Evolutionary conservation across 2,888 invertebrate genomes (phyloP), one percentile per base, ranked within the genome.

Genomic region (Operophtera brumata): DNA sequence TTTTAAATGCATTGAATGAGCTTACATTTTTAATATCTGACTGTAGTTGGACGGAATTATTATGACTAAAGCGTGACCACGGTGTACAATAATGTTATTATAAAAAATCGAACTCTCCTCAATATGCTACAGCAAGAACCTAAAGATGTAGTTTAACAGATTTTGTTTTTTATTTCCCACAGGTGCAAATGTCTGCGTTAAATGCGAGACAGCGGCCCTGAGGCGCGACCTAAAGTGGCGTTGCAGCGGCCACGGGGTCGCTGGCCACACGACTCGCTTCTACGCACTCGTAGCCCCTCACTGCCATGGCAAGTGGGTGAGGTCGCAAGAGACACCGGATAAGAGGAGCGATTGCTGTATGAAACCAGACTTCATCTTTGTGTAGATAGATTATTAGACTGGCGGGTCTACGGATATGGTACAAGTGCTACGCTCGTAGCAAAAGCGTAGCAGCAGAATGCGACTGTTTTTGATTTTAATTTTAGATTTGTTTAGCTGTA

Each of bases 271-370:
- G 59, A 96, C 96, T 9, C 91, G 96, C 53, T 97, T 95, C 94
- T 94, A 94, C 68, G 96, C 96, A 32, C 91, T 97, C 30, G 94
- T 95, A 42, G 94, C 94, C n/a, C 94, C 95, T 0, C 95, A 96
- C 71, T 97, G 97, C 82, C 96, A 96, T 73, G 97, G 97, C 35
- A 96, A 96, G 78, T 97, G 97, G 97, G 85, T 95, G 42, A 92
- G 96, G 43, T 76, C 91, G 0, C 82, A 74, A 1, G 70, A 74
- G 13, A 75, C 71, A 50, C 78, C 80, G 0, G 86, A 86, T 57
- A 81, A 82, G 56, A 69, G 71, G 48, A 77, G 75, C 64, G 79
- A 78, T 37, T 86, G 87, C 64, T 89, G 89, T 67, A 51, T 71
- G 4, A 86, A 81, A 58, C 89, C 90, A 0, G 80, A 89, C 67